Evolutionary conservation across 2,888 invertebrate genomes (phyloP).

Genomic region (Drosophila borborema): DNA sequence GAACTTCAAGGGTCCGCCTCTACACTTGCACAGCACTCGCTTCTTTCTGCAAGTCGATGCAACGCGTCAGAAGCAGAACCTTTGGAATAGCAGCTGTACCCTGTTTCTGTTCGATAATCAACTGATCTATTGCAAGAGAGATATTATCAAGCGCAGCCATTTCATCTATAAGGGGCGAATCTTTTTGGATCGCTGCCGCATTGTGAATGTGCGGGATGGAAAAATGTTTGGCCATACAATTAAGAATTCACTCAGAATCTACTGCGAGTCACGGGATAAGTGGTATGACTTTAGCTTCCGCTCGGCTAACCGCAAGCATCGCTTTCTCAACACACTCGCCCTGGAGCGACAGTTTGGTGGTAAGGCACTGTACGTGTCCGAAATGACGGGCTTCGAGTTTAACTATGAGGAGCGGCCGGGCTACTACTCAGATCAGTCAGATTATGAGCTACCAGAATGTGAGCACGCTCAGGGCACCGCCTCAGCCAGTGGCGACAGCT

Average conservation of each 20-base stretch:
- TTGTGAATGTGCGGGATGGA: slow-evolving; percentile 89
- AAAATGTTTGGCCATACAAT: slow-evolving; percentile 90
- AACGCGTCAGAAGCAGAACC: slow-evolving; percentile 90
- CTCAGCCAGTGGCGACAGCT: slow-evolving; percentile 77
- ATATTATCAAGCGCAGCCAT: slow-evolving; percentile 91
- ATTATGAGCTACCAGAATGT: slow-evolving; percentile 81
- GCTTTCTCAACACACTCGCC: slow-evolving; percentile 89
- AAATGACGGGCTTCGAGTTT: slow-evolving; percentile 81
- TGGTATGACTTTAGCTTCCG: slow-evolving; percentile 92
- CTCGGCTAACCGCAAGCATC: slow-evolving; percentile 89
- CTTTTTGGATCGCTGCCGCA: slow-evolving; percentile 90
- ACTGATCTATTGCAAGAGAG: slow-evolving; percentile 93
- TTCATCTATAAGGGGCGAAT: slow-evolving; percentile 93
- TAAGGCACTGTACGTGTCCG: slow-evolving; percentile 84
- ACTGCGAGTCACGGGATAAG: slow-evolving; percentile 89
- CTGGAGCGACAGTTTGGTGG: slow-evolving; percentile 87
- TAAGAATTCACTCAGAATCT: slow-evolving; percentile 91
- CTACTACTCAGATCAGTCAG: slow-evolving; percentile 83
- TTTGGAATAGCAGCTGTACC: slow-evolving; percentile 92
- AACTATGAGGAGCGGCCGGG: slow-evolving; percentile 83
- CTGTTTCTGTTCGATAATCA: slow-evolving; percentile 94
- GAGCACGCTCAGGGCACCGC: slow-evolving; percentile 55
- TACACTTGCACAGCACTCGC: slow-evolving; percentile 91
- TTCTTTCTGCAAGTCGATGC: slow-evolving; percentile 93
- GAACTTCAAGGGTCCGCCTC: slow-evolving; percentile 84